These are phyloP conservation scores for Shargacucullia verbasci DNA, from an alignment of 2,888 invertebrate species.

Conservation along the genomic window DNA sequence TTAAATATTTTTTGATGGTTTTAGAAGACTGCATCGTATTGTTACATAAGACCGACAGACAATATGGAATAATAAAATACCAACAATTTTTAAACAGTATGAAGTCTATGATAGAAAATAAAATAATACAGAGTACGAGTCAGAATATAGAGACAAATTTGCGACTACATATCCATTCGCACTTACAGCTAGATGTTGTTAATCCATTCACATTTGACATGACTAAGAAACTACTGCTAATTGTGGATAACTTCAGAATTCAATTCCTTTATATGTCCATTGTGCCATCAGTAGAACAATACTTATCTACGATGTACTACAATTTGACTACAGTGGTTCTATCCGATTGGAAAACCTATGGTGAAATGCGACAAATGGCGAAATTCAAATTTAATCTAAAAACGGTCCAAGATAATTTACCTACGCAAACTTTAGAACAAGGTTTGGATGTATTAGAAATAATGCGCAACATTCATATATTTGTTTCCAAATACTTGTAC, in stretches of 20 bases:
- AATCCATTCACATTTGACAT: conserved; percentile 93
- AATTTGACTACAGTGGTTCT: conserved; percentile 98
- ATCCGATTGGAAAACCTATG: conserved; percentile 99
- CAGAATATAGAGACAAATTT: conserved; percentile 97
- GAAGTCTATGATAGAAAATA: conserved; percentile 84
- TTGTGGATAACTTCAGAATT: conserved; percentile 87
- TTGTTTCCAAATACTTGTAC: conserved; percentile 97
- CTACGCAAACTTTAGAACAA: conserved; percentile 98
- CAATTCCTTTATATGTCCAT: conserved; percentile 90
- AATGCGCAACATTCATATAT: conserved; percentile 98
- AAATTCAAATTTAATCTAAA: conserved; percentile 94
- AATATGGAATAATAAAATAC: conserved; percentile 68
- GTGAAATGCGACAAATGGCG: conserved; percentile 98
- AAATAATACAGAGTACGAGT: conserved; percentile 92
- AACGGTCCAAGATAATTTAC: conserved; percentile 97
- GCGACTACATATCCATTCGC: conserved; percentile 96
- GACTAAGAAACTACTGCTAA: conserved; percentile 90
- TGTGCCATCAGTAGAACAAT: conserved; percentile 94
- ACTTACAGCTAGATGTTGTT: conserved; percentile 93
- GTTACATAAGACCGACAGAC: conserved; percentile 75
- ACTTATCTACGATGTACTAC: conserved; percentile 98
- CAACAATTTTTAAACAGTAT: conserved; percentile 75
- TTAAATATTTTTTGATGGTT: conserved; percentile 85
- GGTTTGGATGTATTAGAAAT: conserved; percentile 99
- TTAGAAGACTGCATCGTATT: conserved; percentile 81